Base-by-base conservation (phyloP, 2,797 vertebrate genomes). In the Typhlichthys eigenmanni region DNA sequence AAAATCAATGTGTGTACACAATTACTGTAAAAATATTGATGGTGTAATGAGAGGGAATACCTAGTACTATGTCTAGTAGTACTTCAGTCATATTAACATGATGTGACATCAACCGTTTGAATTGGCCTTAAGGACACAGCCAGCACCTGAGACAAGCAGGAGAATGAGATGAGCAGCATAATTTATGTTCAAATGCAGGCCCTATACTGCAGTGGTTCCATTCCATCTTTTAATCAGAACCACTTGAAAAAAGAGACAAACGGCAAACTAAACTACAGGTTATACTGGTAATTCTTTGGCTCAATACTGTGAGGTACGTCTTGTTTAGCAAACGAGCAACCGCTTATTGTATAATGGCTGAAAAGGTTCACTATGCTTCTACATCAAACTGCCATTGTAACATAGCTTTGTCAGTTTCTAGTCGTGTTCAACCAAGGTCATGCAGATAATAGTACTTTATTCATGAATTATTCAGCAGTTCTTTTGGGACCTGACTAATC, bases 401-500 rank as follows among this genome's bases (percentile, higher is more conserved):
- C 54, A 60, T 29, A 8, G 19, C 57, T 13, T 38, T 47, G 56
- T 38, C 11, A 48, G 13, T 24, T 14, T 3, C 7, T 24, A 13
- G 45, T 51, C 68, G 46, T 19, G 78, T 74, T 71, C 16, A 69
- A 73, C 73, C 52, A 52, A 51, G 61, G 74, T 58, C 50, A 19
- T 45, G 12, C 66, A 72, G 62, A 84, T 66, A 72, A 79, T 70
- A 63, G 47, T 52, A 54, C 58, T 16, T 24, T 11, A 24, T 83
- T 14, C 13, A 19, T 83, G 13, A 76, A 71, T 87, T 79, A 88
- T 86, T 81, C 68, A 85, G 66, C 48, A 58, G 48, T 58, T 69
- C 34, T 60, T 79, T 66, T 64, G 55, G 0, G 68, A 52, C 34
- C 52, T 59, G 47, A 17, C 62, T 79, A 69, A 86, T 78, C 80